A percentile compares a stretch with the other conserved stretches of the same genome.
phyloP scores from a whole-genome alignment of 1,140 invertebrate genomes.

The Bombus picipes region DNA sequence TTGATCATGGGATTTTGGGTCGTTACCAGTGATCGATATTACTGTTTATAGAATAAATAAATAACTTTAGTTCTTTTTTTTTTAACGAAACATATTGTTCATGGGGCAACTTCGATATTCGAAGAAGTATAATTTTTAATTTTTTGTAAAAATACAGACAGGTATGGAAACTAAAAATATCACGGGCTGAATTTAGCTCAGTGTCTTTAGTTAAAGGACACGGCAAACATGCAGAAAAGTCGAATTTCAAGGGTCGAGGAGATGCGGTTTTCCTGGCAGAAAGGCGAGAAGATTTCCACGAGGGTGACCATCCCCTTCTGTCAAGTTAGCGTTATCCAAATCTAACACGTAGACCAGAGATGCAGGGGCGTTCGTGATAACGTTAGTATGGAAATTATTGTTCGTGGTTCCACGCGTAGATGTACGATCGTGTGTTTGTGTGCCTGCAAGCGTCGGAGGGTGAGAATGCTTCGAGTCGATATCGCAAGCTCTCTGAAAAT shows the following conservation, averaged over 20 bases:
- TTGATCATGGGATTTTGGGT: background rate
- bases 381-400: constrained; percentile 69
- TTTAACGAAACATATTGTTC: background rate
- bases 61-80: too few species aligned
- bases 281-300: constrained; percentile 54
- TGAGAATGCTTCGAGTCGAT: constrained; percentile 45
- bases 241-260: constrained; percentile 34
- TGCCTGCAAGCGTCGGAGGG: constrained; percentile 14
- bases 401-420: constrained; percentile 33
- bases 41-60: background rate
- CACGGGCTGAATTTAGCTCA: background rate
- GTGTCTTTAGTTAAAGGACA: background rate
- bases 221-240: constrained; percentile 25
- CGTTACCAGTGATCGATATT: constrained; percentile 9
- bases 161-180: background rate
- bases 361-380: constrained; percentile 53
- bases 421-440: constrained; percentile 4
- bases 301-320: constrained; percentile 55
- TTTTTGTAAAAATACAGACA: background rate
- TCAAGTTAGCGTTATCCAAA: constrained; percentile 68
- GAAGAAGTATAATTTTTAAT: background rate
- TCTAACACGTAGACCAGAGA: constrained; percentile 60
- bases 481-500: constrained; percentile 25
- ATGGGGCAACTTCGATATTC: background rate
- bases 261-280: constrained; percentile 39